Conservation (phyloP, 2,797 vertebrate species). For the Pelodytes ibericus region DNA sequence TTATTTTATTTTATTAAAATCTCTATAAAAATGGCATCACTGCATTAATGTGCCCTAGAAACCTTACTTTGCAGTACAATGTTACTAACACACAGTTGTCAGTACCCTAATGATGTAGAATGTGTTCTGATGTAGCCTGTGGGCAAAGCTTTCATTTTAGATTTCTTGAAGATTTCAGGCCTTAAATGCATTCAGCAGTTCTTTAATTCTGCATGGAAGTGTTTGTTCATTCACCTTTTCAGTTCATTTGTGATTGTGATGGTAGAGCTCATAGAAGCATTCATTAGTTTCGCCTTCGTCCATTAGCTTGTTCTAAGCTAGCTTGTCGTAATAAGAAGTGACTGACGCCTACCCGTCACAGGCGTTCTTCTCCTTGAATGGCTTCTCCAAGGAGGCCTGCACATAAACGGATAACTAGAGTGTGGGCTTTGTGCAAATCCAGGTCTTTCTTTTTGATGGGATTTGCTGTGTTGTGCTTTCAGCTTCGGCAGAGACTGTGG, state of each 20-base stretch:
- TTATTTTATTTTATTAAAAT: too few relatives aligned
- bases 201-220: conserved; percentile 19
- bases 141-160: not conserved
- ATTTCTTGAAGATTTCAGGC: not conserved
- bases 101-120: too few relatives aligned
- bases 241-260: conserved; percentile 21
- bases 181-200: not conserved
- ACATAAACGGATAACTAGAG: conserved; percentile 80
- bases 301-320: conserved; percentile 27
- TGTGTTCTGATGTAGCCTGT: not conserved
- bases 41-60: too few relatives aligned
- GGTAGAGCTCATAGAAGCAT: not conserved
- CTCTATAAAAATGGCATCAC: too few relatives aligned
- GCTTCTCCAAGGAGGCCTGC: conserved; percentile 68
- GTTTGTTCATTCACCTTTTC: conserved; percentile 4
- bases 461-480: conserved; percentile 72
- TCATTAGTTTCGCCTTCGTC: conserved; percentile 26
- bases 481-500: conserved; percentile 90
- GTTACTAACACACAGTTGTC: too few relatives aligned
- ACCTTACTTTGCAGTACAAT: too few relatives aligned
- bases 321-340: conserved; percentile 32
- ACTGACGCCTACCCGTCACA: conserved; percentile 52
- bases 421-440: conserved; percentile 65
- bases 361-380: conserved; percentile 58
- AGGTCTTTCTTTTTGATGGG: conserved; percentile 65